Evolutionary conservation across 2,797 vertebrate species (phyloP).

Genomic region (Poliocrania exsul): DNA sequence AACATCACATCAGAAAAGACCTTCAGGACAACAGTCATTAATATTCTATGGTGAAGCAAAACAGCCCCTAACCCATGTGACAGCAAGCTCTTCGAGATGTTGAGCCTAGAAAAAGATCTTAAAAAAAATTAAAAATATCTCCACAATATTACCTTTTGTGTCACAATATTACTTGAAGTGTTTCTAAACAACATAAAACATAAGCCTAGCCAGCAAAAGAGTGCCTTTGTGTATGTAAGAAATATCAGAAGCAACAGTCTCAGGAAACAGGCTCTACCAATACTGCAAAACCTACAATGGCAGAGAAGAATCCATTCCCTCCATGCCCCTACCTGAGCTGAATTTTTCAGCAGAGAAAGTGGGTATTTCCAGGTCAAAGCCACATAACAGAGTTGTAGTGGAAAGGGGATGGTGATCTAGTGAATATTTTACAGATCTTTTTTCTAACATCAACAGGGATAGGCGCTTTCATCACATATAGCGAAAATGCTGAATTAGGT

Average conservation of each 20-base stretch:
- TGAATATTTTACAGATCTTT: not conserved
- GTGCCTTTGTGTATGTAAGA: not conserved
- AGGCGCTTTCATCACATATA: not conserved
- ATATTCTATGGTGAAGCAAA: not conserved
- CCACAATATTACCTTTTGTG: not conserved
- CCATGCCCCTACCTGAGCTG: not conserved
- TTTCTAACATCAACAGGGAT: not conserved
- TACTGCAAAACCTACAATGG: not conserved
- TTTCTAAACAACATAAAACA: not conserved
- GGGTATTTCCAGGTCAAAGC: not conserved
- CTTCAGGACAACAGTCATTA: constrained; percentile 5
- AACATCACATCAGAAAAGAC: not conserved
- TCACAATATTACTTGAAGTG: not conserved
- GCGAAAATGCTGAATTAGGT: not conserved
- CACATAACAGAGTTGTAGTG: not conserved
- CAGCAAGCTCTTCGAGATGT: not conserved
- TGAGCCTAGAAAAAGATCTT: not conserved
- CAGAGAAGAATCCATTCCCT: not conserved
- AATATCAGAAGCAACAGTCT: not conserved
- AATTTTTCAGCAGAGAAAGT: not conserved
- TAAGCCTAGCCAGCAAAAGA: not conserved
- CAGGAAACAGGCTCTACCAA: not conserved
- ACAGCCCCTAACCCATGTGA: not conserved
- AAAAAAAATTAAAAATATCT: not conserved
- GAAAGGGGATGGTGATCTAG: not conserved